These are phyloP conservation scores for Neodiprion virginianus DNA, from an alignment of 1,140 invertebrate species.

Conservation along the genomic window DNA sequence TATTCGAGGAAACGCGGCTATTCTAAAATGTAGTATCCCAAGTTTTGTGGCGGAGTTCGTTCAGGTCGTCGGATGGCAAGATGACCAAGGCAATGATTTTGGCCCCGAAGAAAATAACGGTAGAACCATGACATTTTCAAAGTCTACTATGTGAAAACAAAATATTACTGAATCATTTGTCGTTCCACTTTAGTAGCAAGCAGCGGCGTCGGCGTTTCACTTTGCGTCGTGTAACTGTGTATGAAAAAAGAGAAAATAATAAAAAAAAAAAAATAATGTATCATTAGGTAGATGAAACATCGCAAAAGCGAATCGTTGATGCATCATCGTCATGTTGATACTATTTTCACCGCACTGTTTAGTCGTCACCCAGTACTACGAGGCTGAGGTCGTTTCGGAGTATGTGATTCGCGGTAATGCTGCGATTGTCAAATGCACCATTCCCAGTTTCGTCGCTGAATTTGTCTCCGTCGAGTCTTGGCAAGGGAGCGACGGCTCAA, in stretches of 20 bases:
- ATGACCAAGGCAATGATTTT: conserved; percentile 79
- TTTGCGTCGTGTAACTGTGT: too few relatives aligned
- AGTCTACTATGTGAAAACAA: not conserved
- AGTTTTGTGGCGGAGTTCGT: conserved; percentile 93
- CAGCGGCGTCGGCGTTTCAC: conserved; percentile 27
- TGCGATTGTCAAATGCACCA: conserved; percentile 90
- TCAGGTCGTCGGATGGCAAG: conserved; percentile 83
- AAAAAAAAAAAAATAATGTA: not conserved
- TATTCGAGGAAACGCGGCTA: conserved; percentile 90
- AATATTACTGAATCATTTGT: conserved; percentile 2
- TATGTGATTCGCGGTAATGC: conserved; percentile 93
- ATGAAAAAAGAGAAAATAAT: too few relatives aligned
- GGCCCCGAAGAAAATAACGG: conserved; percentile 68
- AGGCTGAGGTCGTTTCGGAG: conserved; percentile 90
- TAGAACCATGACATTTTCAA: conserved; percentile 44
- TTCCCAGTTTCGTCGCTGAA: conserved; percentile 90
- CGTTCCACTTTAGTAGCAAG: conserved; percentile 14
- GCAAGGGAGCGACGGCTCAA: conserved; percentile 79
- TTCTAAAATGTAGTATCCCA: conserved; percentile 92
- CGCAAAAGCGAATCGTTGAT: conserved; percentile 12
- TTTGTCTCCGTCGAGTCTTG: conserved; percentile 90
- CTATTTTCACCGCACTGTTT: conserved; percentile 45
- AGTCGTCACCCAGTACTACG: conserved; percentile 92
- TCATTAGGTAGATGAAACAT: conserved; percentile 17
- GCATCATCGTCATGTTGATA: conserved; percentile 7